Base-by-base conservation (phyloP, 2,797 vertebrate species). In the Tinamus major region DNA sequence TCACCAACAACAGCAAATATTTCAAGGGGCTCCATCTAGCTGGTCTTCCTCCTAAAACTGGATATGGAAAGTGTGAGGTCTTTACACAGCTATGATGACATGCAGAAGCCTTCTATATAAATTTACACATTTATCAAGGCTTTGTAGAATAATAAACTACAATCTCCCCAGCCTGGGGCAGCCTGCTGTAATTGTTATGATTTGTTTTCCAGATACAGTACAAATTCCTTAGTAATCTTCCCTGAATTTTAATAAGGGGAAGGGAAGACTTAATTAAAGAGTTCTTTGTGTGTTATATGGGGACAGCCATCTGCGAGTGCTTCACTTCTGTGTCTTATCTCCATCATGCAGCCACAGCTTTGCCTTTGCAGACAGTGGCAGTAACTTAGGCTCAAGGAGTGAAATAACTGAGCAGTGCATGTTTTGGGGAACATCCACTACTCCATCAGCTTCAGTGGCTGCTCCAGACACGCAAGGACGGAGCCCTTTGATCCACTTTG, bases 201-300 rank as follows among this genome's bases (percentile, higher is more conserved):
- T 97, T 97, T 96, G 93, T 96, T 96, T 96, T 94, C 86, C 88
- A 96, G 96, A 97, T 96, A 97, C 71, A 97, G 95, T 93, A 95
- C 91, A 96, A 95, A 97, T 96, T 97, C 94, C 94, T 90, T 23
- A 55, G 92, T 96, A 97, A 97, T 97, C 92, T 83, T 95, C 90
- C 75, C 94, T 79, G 90, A 96, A 97, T 97, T 97, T 97, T 97
- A 98, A 97, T 97, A 96, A 96, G 94, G 81, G 67, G 64, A 97
- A 97, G 90, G 95, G 96, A 98, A 97, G 97, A 97, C 97, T 98
- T 97, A 98, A 98, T 98, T 97, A 98, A 98, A 96, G 96, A 83
- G 90, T 87, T 79, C 91, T 97, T 95, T 96, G 96, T 96, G 96
- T 87, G 70, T 90, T 94, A 87, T 96, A 27, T 81, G 95, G 88